A percentile compares a stretch with the other conserved stretches of the same genome.
Evolutionary conservation across 2,888 invertebrate genomes (phyloP).

Genomic region (Lordiphosa andalusiaca): DNA sequence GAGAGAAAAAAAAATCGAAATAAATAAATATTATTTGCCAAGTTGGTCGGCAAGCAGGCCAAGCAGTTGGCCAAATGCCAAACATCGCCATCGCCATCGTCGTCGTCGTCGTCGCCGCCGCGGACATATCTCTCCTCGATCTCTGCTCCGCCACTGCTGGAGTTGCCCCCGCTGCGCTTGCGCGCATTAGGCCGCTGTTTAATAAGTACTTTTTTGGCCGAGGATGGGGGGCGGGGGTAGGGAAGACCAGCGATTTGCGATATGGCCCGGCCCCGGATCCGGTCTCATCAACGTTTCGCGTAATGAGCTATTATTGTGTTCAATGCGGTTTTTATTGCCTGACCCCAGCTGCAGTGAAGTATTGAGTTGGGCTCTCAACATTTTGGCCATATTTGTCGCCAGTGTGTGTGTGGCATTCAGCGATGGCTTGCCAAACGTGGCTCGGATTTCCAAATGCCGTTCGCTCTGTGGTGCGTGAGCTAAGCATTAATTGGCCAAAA

Average conservation of each 20-base stretch:
- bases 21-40: constrained; percentile 53
- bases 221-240: neutral
- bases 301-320: constrained; percentile 63
- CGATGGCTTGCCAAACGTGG: constrained; percentile 36
- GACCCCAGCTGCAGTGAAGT: constrained; percentile 18
- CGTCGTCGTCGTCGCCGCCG: constrained; percentile 11
- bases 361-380: constrained; percentile 31
- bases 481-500: constrained; percentile 43
- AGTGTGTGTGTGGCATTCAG: constrained; percentile 49
- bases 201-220: constrained; percentile 24
- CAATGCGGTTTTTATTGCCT: constrained; percentile 42
- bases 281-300: constrained; percentile 49
- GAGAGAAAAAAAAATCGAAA: constrained; percentile 14
- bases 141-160: constrained; percentile 16
- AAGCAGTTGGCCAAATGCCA: constrained; percentile 50
- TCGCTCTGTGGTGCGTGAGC: constrained; percentile 43
- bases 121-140: constrained; percentile 49
- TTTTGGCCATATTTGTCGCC: constrained; percentile 70
- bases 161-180: constrained; percentile 46
- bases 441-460: constrained; percentile 23
- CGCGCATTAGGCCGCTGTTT: constrained; percentile 37
- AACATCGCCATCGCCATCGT: constrained; percentile 14
- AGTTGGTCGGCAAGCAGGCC: constrained; percentile 19
- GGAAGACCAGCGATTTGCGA: constrained; percentile 40
- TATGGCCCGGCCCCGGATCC: constrained; percentile 48